Base-by-base conservation (phyloP, 2,113 vertebrate genomes). In the Pionites leucogaster region DNA sequence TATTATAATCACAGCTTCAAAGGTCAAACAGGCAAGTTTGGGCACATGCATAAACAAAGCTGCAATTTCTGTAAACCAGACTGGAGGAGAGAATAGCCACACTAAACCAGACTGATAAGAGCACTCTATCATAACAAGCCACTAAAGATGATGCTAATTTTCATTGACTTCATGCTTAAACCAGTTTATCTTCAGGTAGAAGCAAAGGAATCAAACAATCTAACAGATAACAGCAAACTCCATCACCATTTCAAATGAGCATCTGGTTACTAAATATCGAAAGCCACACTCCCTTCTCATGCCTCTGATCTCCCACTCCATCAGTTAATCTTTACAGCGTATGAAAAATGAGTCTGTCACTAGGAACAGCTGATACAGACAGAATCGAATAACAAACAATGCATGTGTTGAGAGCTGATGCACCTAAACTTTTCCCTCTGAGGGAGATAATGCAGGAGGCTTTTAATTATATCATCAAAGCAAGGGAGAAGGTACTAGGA, bases 1-100 rank as follows among this genome's bases (percentile, higher is more conserved):
- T 95, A 96, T 96, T 96, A 96, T 89, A 96, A 96, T 96, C 96
- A 97, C 95, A 95, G 92, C 70, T 96, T 86, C 93, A 96, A 89
- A 94, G 92, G 96, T 96, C 93, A 96, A 95, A 76, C 88, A 94
- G 93, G 87, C 94, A 93, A 95, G 96, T 96, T 96, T 95, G 87
- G 95, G 93, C 92, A 97, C 94, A 95, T 63, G 90, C 93, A 96
- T 97, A 97, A 96, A 94, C 94, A 96, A 97, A 96, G 92, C 86
- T 42, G 39, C 5, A 31, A 96, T 87, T 96, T 89, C 95, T 96
- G 92, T 91, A 95, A 92, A 92, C 88, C 77, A 94, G 88, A 39
- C 74, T 86, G 28, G 10, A 49, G 46, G 49, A 91, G 81, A 95
- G 81, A 93, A 93, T 22, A 91, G 95, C 92, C 93, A 87, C 69